phyloP scores from a whole-genome alignment of 2,797 vertebrate species.

The Lagorchestes hirsutus region DNA sequence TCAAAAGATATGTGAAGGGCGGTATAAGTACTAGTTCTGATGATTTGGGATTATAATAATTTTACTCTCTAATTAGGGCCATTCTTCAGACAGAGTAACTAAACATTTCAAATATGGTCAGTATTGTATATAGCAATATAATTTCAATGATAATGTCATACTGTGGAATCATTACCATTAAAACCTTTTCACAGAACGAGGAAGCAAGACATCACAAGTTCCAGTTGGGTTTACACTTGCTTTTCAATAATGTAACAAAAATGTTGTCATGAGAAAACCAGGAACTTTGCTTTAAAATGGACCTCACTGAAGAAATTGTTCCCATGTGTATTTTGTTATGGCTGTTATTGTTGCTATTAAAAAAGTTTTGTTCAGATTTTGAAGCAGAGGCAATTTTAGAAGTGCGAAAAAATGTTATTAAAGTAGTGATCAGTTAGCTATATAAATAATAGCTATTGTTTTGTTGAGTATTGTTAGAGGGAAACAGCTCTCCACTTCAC shows the following conservation, averaged over 20 bases:
- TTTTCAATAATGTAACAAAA: conserved; percentile 49
- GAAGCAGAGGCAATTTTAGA: conserved; percentile 10
- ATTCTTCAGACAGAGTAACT: neutral
- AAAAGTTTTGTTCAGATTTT: conserved; percentile 28
- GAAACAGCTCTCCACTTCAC: neutral
- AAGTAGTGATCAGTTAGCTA: neutral
- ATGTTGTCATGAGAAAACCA: neutral
- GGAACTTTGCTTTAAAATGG: conserved; percentile 37
- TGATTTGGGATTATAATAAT: neutral
- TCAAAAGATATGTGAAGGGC: neutral
- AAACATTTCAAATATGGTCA: neutral
- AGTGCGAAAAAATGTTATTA: conserved; percentile 30
- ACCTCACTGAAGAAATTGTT: conserved; percentile 26
- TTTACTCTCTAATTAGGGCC: neutral
- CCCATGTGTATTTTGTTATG: neutral
- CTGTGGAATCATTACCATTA: neutral
- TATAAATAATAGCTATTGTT: conserved; percentile 29
- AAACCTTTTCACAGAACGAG: neutral
- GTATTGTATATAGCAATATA: neutral
- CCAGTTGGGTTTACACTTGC: neutral
- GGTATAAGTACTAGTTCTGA: neutral
- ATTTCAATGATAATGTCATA: neutral
- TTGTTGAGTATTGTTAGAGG: neutral
- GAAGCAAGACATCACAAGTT: neutral
- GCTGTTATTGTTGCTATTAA: conserved; percentile 11